Conservation (phyloP, 2,888 invertebrate species). For the Philaethria dido region DNA sequence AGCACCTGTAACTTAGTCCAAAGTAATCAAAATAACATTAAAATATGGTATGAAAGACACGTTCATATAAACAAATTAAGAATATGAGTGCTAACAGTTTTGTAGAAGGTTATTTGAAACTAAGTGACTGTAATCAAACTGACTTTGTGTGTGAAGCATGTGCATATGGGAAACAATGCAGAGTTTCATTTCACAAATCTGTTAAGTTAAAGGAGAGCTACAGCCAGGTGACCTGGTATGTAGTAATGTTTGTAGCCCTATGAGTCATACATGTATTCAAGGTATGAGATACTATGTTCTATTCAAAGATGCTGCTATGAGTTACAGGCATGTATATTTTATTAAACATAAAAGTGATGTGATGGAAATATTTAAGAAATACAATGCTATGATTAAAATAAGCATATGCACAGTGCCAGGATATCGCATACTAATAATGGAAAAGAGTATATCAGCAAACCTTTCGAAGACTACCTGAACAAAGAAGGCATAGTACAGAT, state of each 20-base stretch:
- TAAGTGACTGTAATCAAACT: too few species aligned
- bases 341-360: constrained; percentile 34
- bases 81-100: constrained; percentile 32
- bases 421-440: constrained; percentile 36
- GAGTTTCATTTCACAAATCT: constrained; percentile 26
- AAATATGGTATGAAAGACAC: constrained; percentile 43
- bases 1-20: constrained; percentile 42
- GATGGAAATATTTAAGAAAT: constrained; percentile 27
- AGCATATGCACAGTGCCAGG: constrained; percentile 16
- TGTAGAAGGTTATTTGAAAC: constrained; percentile 21
- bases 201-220: constrained; percentile 17
- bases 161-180: constrained; percentile 33
- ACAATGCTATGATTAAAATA: constrained; percentile 34
- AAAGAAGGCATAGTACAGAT: constrained; percentile 34
- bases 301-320: constrained; percentile 37
- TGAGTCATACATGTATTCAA: constrained; percentile 30
- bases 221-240: constrained; percentile 32
- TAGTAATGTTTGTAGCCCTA: constrained; percentile 39
- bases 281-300: constrained; percentile 40
- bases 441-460: constrained; percentile 17
- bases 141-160: constrained; percentile 37
- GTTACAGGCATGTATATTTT: constrained; percentile 26
- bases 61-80: constrained; percentile 35
- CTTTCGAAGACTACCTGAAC: constrained; percentile 22
- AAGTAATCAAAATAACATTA: constrained; percentile 37